Conservation (phyloP, 2,888 invertebrate genomes). For the Mimas tiliae region DNA sequence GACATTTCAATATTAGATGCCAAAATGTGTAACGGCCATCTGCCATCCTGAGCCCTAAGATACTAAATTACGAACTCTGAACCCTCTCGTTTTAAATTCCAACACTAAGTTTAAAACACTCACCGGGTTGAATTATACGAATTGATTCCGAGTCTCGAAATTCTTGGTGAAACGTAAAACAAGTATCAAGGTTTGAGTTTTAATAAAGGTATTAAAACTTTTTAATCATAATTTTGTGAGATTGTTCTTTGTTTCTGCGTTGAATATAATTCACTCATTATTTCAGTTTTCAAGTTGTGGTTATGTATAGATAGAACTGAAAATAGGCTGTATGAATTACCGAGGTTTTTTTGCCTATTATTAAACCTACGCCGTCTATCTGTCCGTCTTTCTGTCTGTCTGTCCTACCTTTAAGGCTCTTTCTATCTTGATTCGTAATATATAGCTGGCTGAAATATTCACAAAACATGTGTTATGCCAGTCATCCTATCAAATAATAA, state of each 20-base stretch:
- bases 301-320: not conserved
- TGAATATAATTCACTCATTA: not conserved
- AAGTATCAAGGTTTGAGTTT: slow-evolving; percentile 28
- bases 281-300: not conserved
- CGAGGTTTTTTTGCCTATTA: not conserved
- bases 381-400: too few relatives aligned
- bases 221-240: slow-evolving; percentile 30
- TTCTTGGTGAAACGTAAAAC: slow-evolving; percentile 27
- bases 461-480: too few relatives aligned
- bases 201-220: slow-evolving; percentile 27
- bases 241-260: slow-evolving; percentile 3
- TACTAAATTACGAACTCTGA: slow-evolving; percentile 40
- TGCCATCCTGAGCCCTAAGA: slow-evolving; percentile 35
- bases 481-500: too few relatives aligned
- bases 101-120: slow-evolving; percentile 19
- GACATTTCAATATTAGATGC: not conserved
- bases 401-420: too few relatives aligned
- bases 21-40: slow-evolving; percentile 18
- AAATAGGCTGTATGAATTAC: not conserved
- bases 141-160: slow-evolving; percentile 30
- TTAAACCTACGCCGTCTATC: too few relatives aligned
- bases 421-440: too few relatives aligned
- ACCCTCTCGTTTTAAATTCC: slow-evolving; percentile 27
- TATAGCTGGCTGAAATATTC: too few relatives aligned
- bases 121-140: slow-evolving; percentile 13